Conservation (phyloP, 23 tunicate genomes). For the Pegea sp. region DNA sequence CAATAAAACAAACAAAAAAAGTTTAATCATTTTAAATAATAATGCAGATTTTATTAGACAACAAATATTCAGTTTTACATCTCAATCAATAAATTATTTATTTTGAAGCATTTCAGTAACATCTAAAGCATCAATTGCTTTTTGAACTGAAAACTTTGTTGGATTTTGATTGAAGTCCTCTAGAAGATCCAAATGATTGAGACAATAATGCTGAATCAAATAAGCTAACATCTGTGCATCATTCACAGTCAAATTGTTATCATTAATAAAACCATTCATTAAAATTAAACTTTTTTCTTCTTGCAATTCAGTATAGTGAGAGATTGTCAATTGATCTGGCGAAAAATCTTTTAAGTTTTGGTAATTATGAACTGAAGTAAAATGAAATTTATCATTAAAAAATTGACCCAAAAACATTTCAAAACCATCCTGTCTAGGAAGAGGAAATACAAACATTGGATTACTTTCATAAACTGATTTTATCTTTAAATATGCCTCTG, state of each 20-base stretch:
- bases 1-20: no score
- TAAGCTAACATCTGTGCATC: constrained; percentile 72
- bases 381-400: constrained; percentile 29
- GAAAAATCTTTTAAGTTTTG: constrained; percentile 50
- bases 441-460: constrained; percentile 71
- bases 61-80: no score
- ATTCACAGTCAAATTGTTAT: constrained; percentile 18
- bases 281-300: constrained; percentile 52
- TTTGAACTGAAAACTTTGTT: constrained; percentile 17
- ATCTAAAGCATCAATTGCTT: constrained; percentile 27
- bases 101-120: neutral
- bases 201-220: constrained; percentile 43
- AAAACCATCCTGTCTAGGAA: constrained; percentile 72
- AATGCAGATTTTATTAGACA: no score
- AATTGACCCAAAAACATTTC: constrained; percentile 87
- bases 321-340: constrained; percentile 24
- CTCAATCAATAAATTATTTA: neutral
- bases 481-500: constrained; percentile 11
- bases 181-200: constrained; percentile 21
- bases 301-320: constrained; percentile 48
- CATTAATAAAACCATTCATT: constrained; percentile 31
- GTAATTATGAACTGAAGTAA: constrained; percentile 51
- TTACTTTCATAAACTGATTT: constrained; percentile 1
- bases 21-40: no score
- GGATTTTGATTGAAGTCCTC: constrained; percentile 42